phyloP scores from a whole-genome alignment of 2,113 vertebrate species.

The Aldabrachelys gigantea region DNA sequence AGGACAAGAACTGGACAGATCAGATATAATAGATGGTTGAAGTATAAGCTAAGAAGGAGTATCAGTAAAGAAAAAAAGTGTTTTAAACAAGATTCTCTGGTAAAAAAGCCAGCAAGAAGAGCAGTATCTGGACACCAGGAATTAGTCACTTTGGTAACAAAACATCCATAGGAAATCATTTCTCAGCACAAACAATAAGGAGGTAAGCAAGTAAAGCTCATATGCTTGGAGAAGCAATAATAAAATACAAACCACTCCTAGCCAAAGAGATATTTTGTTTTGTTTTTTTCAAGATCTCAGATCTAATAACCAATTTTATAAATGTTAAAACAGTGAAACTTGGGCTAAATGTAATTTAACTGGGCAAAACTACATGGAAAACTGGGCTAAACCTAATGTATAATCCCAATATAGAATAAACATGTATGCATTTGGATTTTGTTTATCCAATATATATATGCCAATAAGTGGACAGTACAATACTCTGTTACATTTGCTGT shows the following conservation, averaged over 20 bases:
- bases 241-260: background rate
- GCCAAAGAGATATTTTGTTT: background rate
- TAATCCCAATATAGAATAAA: conserved; percentile 59
- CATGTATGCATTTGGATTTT: conserved; percentile 66
- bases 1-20: background rate
- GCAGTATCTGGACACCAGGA: background rate
- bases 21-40: background rate
- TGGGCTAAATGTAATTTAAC: conserved; percentile 58
- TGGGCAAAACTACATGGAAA: conserved; percentile 42
- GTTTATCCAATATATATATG: conserved; percentile 55
- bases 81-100: background rate
- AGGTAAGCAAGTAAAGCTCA: background rate
- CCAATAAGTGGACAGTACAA: conserved; percentile 43
- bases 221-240: background rate
- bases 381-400: conserved; percentile 27
- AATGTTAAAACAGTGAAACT: conserved; percentile 48
- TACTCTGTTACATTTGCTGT: conserved; percentile 47
- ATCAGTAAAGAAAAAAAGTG: background rate
- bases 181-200: background rate
- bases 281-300: background rate
- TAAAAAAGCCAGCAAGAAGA: background rate
- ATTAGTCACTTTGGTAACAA: background rate
- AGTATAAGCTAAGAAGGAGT: background rate
- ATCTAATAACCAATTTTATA: conserved; percentile 53
- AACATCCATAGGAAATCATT: background rate